Evolutionary conservation across 2,113 vertebrate genomes (phyloP).

Genomic region (Lophochroa leadbeateri): DNA sequence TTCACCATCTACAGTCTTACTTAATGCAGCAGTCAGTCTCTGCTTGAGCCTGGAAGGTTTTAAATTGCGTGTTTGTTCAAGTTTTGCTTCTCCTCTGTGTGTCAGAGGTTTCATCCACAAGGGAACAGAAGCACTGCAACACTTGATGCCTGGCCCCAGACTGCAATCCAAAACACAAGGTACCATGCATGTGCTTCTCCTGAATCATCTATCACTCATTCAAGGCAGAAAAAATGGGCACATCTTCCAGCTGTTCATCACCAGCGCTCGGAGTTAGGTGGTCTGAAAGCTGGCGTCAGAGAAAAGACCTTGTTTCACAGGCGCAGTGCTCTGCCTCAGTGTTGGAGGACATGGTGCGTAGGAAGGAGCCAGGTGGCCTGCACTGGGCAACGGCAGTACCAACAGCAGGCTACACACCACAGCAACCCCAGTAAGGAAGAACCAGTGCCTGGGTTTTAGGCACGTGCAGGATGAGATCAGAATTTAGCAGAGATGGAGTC

Average conservation of each 20-base stretch:
- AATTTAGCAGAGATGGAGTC: background rate
- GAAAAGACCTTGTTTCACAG: background rate
- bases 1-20: background rate
- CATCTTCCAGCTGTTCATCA: background rate
- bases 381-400: background rate
- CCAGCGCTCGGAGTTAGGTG: background rate
- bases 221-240: background rate
- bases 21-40: background rate
- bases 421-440: background rate
- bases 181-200: rapidly evolving
- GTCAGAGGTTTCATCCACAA: background rate
- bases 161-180: background rate
- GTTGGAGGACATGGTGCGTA: rapidly evolving
- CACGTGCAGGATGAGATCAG: background rate
- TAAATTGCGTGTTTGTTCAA: background rate
- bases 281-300: background rate
- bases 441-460: background rate
- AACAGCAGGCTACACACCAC: background rate
- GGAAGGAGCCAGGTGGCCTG: background rate
- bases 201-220: too few relatives aligned
- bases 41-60: background rate
- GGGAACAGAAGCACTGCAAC: background rate
- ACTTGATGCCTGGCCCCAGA: background rate
- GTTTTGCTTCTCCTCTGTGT: background rate
- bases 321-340: background rate